Evolutionary conservation across 2,113 vertebrate genomes (phyloP).

Genomic region (Chionodraco myersi): DNA sequence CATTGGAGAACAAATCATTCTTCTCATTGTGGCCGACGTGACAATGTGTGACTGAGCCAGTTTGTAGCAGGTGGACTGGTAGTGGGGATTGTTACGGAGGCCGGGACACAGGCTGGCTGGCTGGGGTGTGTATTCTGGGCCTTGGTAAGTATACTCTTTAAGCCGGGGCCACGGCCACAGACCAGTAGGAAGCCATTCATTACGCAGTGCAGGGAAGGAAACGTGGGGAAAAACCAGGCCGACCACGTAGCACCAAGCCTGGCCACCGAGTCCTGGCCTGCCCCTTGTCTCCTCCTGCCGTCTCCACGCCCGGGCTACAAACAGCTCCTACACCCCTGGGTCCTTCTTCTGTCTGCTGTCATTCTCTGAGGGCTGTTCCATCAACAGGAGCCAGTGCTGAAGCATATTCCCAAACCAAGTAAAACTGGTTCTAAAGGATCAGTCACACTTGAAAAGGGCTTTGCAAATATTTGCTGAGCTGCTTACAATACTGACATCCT

Average conservation of each 20-base stretch:
- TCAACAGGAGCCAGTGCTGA: conserved; percentile 21
- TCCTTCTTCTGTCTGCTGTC: conserved; percentile 30
- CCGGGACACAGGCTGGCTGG: conserved; percentile 62
- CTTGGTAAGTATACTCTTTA: conserved; percentile 84
- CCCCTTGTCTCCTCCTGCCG: conserved; percentile 66
- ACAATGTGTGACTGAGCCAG: conserved; percentile 56
- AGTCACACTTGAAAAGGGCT: neutral
- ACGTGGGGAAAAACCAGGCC: conserved; percentile 81
- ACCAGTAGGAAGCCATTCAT: conserved; percentile 86
- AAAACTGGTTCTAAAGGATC: neutral
- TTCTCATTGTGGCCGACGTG: conserved; percentile 35
- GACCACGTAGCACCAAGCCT: conserved; percentile 80
- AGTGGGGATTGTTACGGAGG: conserved; percentile 68
- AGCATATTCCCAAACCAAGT: conserved; percentile 45
- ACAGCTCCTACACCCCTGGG: conserved; percentile 58
- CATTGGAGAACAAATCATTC: conserved; percentile 22
- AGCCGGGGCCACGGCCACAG: conserved; percentile 79
- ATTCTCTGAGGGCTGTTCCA: conserved; percentile 48
- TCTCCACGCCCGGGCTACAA: conserved; percentile 74
- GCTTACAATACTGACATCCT: neutral
- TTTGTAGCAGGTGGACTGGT: conserved; percentile 75
- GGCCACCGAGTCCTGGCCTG: conserved; percentile 74
- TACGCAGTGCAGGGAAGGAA: conserved; percentile 79
- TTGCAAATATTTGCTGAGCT: neutral
- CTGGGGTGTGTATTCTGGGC: conserved; percentile 78